Percentiles rank a stretch among this genome's conserved stretches.
Evolutionary conservation across 2,113 vertebrate genomes (phyloP).

Genomic region (Tragulus kanchil): DNA sequence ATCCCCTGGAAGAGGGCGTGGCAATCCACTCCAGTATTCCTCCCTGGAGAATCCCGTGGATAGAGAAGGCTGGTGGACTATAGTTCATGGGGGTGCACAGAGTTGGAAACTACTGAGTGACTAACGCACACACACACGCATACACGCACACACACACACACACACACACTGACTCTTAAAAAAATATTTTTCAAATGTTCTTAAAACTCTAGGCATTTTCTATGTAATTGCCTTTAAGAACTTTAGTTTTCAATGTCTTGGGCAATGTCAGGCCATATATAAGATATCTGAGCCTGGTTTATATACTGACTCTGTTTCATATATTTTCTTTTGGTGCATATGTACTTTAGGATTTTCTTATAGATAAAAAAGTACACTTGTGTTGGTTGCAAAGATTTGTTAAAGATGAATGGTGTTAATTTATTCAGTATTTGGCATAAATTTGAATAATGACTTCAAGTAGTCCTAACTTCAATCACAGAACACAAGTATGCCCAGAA

Average conservation of each 20-base stretch:
- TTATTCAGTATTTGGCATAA: slow-evolving; percentile 52
- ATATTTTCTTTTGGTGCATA: slow-evolving; percentile 26
- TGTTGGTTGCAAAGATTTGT: slow-evolving; percentile 44
- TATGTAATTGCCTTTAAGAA: not conserved
- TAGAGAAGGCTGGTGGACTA: not conserved
- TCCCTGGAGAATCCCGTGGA: not conserved
- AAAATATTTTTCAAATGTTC: not conserved
- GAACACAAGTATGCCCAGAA: too few species aligned
- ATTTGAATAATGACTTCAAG: slow-evolving; percentile 67
- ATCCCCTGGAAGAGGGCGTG: not conserved
- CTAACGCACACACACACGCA: not conserved
- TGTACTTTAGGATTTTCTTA: not conserved
- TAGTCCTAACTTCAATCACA: slow-evolving; percentile 45
- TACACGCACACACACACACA: not conserved
- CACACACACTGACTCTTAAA: not conserved
- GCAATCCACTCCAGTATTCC: not conserved
- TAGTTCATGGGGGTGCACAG: not conserved
- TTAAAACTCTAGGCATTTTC: not conserved
- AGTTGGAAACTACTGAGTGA: not conserved
- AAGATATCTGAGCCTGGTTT: too few species aligned
- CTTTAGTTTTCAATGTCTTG: not conserved
- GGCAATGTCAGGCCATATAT: too few species aligned
- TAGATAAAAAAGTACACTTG: not conserved
- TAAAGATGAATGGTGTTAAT: slow-evolving; percentile 58
- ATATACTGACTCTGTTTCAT: too few species aligned